Percentiles rank a stretch among this genome's conserved stretches.
phyloP scores from a whole-genome alignment of 1,140 invertebrate genomes.

The Papilio helenus region DNA sequence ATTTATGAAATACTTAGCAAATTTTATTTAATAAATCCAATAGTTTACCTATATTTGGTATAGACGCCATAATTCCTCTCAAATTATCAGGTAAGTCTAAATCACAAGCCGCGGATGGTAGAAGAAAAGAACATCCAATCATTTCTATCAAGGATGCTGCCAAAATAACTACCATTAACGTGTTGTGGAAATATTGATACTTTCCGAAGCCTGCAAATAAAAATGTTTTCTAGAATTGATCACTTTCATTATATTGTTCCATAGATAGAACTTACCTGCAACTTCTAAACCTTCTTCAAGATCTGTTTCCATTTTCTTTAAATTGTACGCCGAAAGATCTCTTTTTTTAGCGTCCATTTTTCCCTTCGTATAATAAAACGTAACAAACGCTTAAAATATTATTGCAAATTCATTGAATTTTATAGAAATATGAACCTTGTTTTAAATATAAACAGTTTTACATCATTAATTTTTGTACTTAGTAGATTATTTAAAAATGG shows the following conservation, averaged over 20 bases:
- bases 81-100: conserved; percentile 60
- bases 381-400: background rate
- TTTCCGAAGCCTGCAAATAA: conserved; percentile 63
- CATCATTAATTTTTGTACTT: too few relatives aligned
- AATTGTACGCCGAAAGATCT: background rate
- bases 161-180: conserved; percentile 60
- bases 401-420: background rate
- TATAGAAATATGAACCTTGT: background rate
- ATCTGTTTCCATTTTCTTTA: conserved; percentile 13
- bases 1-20: background rate
- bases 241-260: background rate
- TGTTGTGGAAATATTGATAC: conserved; percentile 65
- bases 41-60: conserved; percentile 69
- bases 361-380: background rate
- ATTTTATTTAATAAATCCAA: background rate
- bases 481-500: too few relatives aligned
- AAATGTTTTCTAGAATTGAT: background rate
- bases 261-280: background rate
- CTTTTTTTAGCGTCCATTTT: background rate
- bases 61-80: conserved; percentile 63
- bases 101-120: conserved; percentile 70
- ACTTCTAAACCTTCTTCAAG: conserved; percentile 15
- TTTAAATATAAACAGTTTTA: too few relatives aligned
- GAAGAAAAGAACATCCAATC: conserved; percentile 64
- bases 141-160: conserved; percentile 63